Base-by-base conservation (phyloP, 2,888 invertebrate genomes). In the Tenodera sinensis region DNA sequence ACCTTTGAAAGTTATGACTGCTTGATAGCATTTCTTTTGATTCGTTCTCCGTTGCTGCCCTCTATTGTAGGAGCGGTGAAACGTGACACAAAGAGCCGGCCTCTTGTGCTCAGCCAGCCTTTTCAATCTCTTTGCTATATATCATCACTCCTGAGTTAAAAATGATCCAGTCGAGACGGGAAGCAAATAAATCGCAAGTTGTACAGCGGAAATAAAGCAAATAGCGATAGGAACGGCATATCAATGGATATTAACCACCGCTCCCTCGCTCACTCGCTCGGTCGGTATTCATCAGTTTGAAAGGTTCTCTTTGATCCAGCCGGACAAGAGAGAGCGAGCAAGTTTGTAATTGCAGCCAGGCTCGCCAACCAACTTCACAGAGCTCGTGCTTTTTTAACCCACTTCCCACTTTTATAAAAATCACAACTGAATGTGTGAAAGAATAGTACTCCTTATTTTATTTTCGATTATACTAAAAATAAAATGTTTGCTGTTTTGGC, bases 101-200 rank as follows among this genome's bases (percentile, higher is more conserved):
- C 54, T 71, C 54, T 71, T 71, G 54, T 71, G 54, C 54, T 71
- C 54, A 20, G 54, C 54, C 54, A 25, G 54, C 54, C 54, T 71
- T 71, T 71, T 71, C 54, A 71, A 71, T 71, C 54, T 71, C 54
- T 71, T 71, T 42, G 42, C 42, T 42, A 42, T 42, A 42, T 42
- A 42, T 71, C 54, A 71, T 71, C 54, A 71, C 54, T 71, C 54
- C 54, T 71, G 54, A 71, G 54, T 87, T 83, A 87, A 82, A 87
- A 87, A 87, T 87, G 87, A 87, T 82, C 71, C 87, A 87, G n/a
- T 42, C 82, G 82, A 87, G 83, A 87, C 34, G 87, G 82, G 83
- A 87, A 87, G 87, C 87, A 87, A 87, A 87, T 87, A 87, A 87
- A 83, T 87, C 83, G 83, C 30, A 87, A 87, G 34, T 30, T 28